A percentile compares a stretch with the other conserved stretches of the same genome.
Evolutionary conservation across 2,888 invertebrate genomes (phyloP).

Genomic region (Galerucella pusilla): DNA sequence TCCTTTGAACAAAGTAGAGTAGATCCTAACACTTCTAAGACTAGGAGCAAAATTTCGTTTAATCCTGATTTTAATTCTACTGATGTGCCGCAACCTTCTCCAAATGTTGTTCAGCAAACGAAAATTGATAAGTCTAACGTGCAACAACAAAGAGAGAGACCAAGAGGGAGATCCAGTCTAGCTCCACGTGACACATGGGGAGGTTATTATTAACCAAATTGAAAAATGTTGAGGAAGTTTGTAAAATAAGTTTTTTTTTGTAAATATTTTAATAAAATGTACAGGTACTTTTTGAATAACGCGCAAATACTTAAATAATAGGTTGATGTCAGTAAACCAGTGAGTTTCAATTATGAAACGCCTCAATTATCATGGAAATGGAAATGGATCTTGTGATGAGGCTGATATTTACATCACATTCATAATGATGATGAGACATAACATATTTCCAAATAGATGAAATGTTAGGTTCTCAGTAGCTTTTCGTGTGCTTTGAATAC

Average conservation of each 20-base stretch:
- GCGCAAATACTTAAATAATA: background rate
- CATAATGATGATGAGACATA: no score
- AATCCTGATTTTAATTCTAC: constrained; percentile 38
- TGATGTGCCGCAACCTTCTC: constrained; percentile 11
- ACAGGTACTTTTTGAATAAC: background rate
- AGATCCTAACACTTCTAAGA: background rate
- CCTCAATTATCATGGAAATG: no score
- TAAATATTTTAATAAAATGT: background rate
- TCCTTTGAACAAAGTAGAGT: background rate
- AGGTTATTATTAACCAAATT: constrained; percentile 47
- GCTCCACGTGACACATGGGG: constrained; percentile 58
- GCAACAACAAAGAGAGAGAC: constrained; percentile 34
- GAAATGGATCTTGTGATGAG: no score
- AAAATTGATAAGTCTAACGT: constrained; percentile 31
- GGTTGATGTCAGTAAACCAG: no score
- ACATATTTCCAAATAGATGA: no score
- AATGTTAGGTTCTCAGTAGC: no score
- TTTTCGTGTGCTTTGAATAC: no score
- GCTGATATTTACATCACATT: no score
- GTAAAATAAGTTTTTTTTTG: background rate
- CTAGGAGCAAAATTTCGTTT: constrained; percentile 33
- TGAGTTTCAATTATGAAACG: no score
- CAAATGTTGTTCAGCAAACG: constrained; percentile 28
- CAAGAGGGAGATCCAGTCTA: constrained; percentile 16
- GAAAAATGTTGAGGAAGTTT: background rate